Evolutionary conservation across 2,888 invertebrate genomes (phyloP), one percentile per base, ranked within the genome.

Genomic region (Timema cristinae): DNA sequence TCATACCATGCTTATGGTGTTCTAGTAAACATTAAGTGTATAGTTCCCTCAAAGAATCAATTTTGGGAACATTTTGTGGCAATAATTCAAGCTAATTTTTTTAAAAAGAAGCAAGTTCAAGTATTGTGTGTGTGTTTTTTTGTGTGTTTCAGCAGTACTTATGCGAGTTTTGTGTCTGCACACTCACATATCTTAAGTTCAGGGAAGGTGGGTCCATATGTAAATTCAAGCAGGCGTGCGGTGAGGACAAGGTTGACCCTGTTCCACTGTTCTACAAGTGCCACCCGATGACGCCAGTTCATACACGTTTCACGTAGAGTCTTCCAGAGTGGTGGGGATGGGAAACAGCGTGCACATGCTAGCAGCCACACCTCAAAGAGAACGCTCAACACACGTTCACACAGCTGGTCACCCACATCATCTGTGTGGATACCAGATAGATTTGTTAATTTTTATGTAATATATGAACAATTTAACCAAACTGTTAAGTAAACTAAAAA

Each of bases 321-420:
- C 81, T 96, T 95, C 97, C 97, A 98, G 76, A 97, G 84, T 1
- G 96, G 93, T 7, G 98, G 98, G 6, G 96, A 91, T 0, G 98
- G 98, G 84, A 98, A 98, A 80, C 94, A 95, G 75, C 87, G 86
- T 69, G 88, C 85, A 79, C 92, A 92, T 5, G 91, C 90, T 67
- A 91, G 83, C 69, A 93, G 80, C 92, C 92, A 92, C 70, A 95
- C 90, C 84, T 97, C 95, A 82, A 98, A 94, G 71, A 98, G 86
- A 52, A 97, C 97, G 76, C 95, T 94, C 7, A 98, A 86, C 69
- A 98, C 95, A 52, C 98, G 85, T 82, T 97, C 96, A 81, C 97
- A 96, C 66, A 98, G 85, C 81, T 97, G 96, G 81, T 97, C 97
- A 0, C 94, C 94, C n/a, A 95, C 94, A 79, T 96, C 94, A 83